A percentile compares a stretch with the other conserved stretches of the same genome.
Conservation (phyloP, 2,113 vertebrate species). For the Cryptoleucopteryx plumbea region DNA sequence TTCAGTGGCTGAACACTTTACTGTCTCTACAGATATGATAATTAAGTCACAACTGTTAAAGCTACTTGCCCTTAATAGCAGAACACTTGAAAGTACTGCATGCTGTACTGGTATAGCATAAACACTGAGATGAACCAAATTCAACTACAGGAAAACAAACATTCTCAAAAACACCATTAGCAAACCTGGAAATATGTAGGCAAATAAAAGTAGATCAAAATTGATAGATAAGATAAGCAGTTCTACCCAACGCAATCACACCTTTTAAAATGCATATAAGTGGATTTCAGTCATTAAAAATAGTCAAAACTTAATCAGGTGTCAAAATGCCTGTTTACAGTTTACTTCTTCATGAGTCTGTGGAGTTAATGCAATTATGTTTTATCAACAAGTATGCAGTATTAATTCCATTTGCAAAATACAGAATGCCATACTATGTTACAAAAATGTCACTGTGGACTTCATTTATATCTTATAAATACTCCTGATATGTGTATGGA, state of each 20-base stretch:
- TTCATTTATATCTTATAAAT: background rate
- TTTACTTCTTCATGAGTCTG: background rate
- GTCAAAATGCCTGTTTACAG: background rate
- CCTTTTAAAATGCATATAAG: background rate
- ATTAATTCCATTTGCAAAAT: background rate
- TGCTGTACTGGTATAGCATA: background rate
- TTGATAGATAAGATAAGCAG: background rate
- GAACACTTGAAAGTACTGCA: background rate
- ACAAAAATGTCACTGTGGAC: background rate
- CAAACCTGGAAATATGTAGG: background rate
- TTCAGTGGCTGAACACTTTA: background rate
- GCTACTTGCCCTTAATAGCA: background rate
- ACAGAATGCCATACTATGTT: background rate
- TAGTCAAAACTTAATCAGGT: background rate
- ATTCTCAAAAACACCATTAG: background rate
- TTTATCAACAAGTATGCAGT: background rate
- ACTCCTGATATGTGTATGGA: background rate
- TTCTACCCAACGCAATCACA: background rate
- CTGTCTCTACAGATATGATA: background rate
- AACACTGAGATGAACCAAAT: background rate
- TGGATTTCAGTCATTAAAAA: background rate
- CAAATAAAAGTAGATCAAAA: background rate
- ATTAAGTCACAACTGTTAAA: background rate
- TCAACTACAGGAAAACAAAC: background rate
- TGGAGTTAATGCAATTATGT: background rate